A percentile compares a stretch with the other conserved stretches of the same genome.
Conservation (phyloP, 2,113 vertebrate species). For the Muscicapa adusta region DNA sequence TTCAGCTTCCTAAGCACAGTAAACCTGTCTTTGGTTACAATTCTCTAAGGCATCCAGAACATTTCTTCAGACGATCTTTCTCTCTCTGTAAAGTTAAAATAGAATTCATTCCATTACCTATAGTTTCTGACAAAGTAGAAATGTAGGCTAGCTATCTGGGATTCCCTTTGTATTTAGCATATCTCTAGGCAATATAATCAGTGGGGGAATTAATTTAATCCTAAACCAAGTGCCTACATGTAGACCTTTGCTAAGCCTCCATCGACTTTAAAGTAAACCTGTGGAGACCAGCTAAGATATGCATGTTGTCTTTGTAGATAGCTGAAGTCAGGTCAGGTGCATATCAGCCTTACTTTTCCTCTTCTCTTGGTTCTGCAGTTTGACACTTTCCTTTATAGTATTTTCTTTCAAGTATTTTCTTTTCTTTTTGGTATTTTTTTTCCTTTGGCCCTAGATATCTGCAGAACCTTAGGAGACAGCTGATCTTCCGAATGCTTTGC, state of each 20-base stretch:
- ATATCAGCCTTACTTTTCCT: neutral
- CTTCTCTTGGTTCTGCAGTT: neutral
- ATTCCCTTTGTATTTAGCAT: neutral
- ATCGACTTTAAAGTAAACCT: neutral
- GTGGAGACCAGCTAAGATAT: neutral
- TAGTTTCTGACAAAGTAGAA: neutral
- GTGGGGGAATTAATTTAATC: neutral
- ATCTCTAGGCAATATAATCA: neutral
- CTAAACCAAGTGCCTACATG: neutral
- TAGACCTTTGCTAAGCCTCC: neutral
- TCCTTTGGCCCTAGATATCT: neutral
- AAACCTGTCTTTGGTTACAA: neutral
- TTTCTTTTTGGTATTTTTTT: too few species aligned
- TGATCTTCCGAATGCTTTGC: neutral
- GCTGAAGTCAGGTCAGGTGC: neutral
- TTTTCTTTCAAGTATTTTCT: neutral
- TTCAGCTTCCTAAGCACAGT: neutral
- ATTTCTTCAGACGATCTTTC: neutral
- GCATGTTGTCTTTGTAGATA: neutral
- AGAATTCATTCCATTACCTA: neutral
- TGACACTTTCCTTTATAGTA: neutral
- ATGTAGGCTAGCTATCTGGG: neutral
- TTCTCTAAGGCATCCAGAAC: neutral
- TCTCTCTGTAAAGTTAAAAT: neutral
- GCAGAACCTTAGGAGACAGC: neutral